Conservation (phyloP, 2,113 vertebrate species). For the Zootoca vivipara region DNA sequence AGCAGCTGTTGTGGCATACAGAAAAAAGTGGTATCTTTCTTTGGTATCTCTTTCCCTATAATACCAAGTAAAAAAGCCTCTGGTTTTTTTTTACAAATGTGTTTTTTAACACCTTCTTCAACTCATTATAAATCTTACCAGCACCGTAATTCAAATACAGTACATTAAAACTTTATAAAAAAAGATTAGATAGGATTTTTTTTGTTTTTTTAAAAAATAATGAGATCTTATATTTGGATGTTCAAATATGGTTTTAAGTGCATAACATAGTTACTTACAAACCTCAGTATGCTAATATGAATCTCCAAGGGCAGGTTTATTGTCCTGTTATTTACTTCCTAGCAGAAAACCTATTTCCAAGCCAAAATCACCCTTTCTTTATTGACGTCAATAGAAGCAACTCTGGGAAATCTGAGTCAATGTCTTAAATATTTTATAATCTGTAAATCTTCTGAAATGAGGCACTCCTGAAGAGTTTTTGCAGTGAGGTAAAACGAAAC, state of each 20-base stretch:
- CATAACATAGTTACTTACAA: not conserved
- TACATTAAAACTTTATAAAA: not conserved
- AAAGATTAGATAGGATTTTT: not conserved
- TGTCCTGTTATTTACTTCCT: not conserved
- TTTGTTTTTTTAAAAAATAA: not conserved
- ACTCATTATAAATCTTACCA: no score
- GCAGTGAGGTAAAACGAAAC: not conserved
- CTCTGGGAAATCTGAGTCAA: not conserved
- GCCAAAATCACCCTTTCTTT: conserved; percentile 4
- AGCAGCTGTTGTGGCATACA: no score
- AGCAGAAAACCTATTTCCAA: not conserved
- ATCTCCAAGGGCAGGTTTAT: not conserved
- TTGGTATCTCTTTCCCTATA: no score
- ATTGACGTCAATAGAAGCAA: conserved; percentile 15
- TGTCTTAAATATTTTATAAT: conserved; percentile 49
- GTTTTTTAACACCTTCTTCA: no score
- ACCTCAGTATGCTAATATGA: not conserved
- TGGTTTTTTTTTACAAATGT: no score
- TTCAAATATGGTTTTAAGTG: not conserved
- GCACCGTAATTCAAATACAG: no score
- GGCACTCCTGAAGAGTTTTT: conserved; percentile 26
- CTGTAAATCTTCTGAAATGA: conserved; percentile 35
- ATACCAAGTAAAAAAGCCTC: no score
- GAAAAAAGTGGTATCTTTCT: no score
- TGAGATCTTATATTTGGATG: not conserved